phyloP scores from a whole-genome alignment of 37 sponge, comb jelly and placozoan species.

The Spongilla lacustris region DNA sequence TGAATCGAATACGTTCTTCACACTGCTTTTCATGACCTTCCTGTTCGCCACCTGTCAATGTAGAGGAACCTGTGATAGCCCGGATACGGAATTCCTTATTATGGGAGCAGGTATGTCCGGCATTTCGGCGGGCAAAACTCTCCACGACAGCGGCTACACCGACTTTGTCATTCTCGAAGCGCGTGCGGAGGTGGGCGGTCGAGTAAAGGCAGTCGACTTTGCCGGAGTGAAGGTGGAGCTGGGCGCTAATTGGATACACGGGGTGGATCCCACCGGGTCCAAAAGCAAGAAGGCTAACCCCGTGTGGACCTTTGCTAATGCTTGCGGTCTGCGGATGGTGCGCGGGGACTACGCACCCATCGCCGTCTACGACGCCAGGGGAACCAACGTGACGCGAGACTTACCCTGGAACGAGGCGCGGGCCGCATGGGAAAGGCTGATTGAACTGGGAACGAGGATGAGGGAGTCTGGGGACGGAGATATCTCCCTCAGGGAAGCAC shows the following conservation, averaged over 20 bases:
- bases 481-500: constrained; percentile 16
- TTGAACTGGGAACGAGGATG: background rate
- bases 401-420: background rate
- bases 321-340: constrained; percentile 2
- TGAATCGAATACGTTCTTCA: background rate
- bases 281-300: background rate
- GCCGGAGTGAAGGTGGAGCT: constrained; percentile 38
- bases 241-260: constrained; percentile 53
- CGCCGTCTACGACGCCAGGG: constrained; percentile 7
- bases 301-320: background rate
- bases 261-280: background rate
- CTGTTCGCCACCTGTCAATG: background rate
- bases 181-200: constrained; percentile 23
- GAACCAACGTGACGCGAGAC: background rate
- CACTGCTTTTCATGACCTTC: background rate
- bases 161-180: constrained; percentile 47
- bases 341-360: background rate
- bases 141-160: constrained; percentile 1
- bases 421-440: background rate
- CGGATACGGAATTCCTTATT: constrained; percentile 45
- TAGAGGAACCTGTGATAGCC: background rate
- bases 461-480: background rate
- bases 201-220: constrained; percentile 1
- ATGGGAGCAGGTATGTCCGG: constrained; percentile 51
- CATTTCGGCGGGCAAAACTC: constrained; percentile 34